Evolutionary conservation across 2,113 vertebrate species (phyloP).

Genomic region (Accipiter virgatus): DNA sequence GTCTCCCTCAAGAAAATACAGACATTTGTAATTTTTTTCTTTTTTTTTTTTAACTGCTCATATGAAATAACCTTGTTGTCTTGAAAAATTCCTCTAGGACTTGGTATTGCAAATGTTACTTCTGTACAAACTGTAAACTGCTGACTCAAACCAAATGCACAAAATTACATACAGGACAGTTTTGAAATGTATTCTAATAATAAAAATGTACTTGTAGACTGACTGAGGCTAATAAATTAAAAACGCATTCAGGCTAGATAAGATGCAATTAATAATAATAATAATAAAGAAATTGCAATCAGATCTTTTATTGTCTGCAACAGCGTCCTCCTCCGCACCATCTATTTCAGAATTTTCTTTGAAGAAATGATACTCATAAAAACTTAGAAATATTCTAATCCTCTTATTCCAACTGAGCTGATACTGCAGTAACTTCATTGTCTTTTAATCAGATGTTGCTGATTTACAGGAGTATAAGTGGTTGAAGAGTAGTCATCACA

Average conservation of each 20-base stretch:
- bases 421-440: not conserved
- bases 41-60: not conserved
- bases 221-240: not conserved
- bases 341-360: not conserved
- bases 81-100: conserved; percentile 43
- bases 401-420: not conserved
- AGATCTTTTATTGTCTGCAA: not conserved
- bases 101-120: conserved; percentile 44
- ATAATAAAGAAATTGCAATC: not conserved
- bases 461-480: conserved; percentile 38
- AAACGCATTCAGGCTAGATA: not conserved
- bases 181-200: conserved; percentile 25
- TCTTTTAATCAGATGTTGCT: conserved; percentile 36
- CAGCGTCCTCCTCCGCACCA: not conserved
- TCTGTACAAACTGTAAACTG: conserved; percentile 51
- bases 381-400: not conserved
- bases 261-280: not conserved
- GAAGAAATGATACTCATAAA: not conserved
- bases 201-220: not conserved
- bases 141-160: conserved; percentile 39
- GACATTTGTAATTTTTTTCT: conserved; percentile 61
- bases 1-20: conserved; percentile 55
- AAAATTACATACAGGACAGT: not conserved
- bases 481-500: conserved; percentile 28
- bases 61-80: conserved; percentile 51